Base-by-base conservation (phyloP, 2,797 vertebrate species). In the Okamejei kenojei region DNA sequence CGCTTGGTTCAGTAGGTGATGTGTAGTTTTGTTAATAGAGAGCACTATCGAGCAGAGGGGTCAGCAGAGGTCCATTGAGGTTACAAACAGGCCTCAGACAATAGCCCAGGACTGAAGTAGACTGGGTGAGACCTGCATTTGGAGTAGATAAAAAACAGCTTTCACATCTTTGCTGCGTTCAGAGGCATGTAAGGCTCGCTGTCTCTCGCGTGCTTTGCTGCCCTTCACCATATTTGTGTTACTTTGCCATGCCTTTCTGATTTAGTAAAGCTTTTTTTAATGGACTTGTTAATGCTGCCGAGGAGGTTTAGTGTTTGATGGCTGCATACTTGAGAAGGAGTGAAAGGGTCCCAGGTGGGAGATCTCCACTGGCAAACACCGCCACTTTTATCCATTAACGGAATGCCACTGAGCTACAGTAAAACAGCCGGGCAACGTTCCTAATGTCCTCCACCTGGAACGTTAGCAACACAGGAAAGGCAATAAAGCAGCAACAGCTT, bases 391-490 rank as follows among this genome's bases (percentile, higher is more conserved):
- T 58, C 45, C 45, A 82, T 54, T 54, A 82, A 82, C 9, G 80
- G 80, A 82, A 58, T 54, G 7, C 8, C 45, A 58, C 80, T 58
- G 58, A 58, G 45, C 80, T 58, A 11, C 23, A 58, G 45, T 26
- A 54, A 82, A 82, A 11, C 80, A 58, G 23, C 23, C 7, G 29
- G 45, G 80, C 80, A 82, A 26, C 23, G 0, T 29, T 38, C 80
- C 45, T 82, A 82, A 82, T 82, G 54, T 26, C 80, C 45, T 58
- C 45, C 80, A 82, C 80, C 80, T 82, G 80, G 80, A 82, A 54
- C 54, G 0, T 58, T 82, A 26, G 21, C 80, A 26, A 13, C 23
- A 82, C 45, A 54, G 45, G 45, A 82, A 82, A 2, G 10, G 45
- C 80, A 58, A 58, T 82, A 54, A 82, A 82, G 45, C 21, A 29